These are phyloP conservation scores for Brenthis daphne DNA, from an alignment of 2,888 invertebrate genomes.

Conservation along the genomic window DNA sequence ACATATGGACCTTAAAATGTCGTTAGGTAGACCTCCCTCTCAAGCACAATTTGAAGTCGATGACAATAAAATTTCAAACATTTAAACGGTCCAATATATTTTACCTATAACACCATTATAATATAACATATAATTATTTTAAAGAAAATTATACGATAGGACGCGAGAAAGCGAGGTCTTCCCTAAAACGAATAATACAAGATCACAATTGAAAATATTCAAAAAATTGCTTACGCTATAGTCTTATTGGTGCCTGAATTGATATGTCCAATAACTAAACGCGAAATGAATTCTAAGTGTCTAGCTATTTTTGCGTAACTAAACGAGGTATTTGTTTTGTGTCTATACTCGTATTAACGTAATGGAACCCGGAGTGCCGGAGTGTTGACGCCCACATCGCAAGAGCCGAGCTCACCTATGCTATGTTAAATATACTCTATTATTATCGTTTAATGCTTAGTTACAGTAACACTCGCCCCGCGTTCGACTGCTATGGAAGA, in stretches of 20 bases:
- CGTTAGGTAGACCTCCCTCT: constrained; percentile 47
- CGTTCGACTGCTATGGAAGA: constrained; percentile 81
- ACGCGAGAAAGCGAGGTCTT: constrained; percentile 37
- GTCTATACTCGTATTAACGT: constrained; percentile 69
- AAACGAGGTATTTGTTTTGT: constrained; percentile 80
- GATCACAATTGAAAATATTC: constrained; percentile 65
- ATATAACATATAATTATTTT: constrained; percentile 14
- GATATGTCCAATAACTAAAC: constrained; percentile 79
- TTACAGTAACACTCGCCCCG: constrained; percentile 72
- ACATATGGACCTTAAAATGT: constrained; percentile 53
- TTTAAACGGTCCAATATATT: constrained; percentile 13
- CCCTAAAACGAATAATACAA: constrained; percentile 53
- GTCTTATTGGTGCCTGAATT: constrained; percentile 80
- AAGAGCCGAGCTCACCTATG: constrained; percentile 68
- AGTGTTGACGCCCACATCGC: not conserved
- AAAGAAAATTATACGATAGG: constrained; percentile 19
- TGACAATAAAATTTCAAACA: not conserved
- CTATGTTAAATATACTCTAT: constrained; percentile 78
- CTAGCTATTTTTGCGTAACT: constrained; percentile 76
- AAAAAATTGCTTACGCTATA: constrained; percentile 74
- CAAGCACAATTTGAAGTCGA: constrained; percentile 2
- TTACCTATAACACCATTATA: not conserved
- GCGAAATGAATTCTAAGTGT: constrained; percentile 74
- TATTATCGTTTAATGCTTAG: constrained; percentile 82
- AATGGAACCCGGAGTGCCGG: constrained; percentile 34